These are phyloP conservation scores for Calameuta idolon DNA, from an alignment of 2,888 invertebrate genomes.

Conservation along the genomic window DNA sequence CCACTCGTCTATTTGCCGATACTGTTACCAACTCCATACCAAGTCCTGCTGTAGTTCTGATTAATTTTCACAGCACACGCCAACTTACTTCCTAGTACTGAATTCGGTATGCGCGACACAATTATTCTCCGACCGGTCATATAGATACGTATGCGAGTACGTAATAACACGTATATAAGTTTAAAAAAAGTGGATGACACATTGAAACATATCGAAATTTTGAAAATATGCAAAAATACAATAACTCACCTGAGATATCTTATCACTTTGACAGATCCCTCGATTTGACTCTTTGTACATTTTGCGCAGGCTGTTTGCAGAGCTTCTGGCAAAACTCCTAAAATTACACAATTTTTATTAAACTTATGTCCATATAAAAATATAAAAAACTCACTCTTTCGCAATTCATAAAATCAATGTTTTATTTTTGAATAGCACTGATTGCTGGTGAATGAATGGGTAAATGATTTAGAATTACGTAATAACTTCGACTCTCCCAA, in stretches of 20 bases:
- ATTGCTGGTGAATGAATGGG: neutral
- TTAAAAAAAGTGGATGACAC: neutral
- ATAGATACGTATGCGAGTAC: neutral
- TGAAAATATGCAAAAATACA: neutral
- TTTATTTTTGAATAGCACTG: neutral
- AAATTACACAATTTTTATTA: neutral
- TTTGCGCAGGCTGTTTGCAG: slow-evolving; percentile 47
- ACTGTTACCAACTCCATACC: neutral
- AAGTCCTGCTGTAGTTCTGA: neutral
- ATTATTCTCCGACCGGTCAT: neutral
- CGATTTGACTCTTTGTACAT: slow-evolving; percentile 47
- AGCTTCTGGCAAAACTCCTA: slow-evolving; percentile 50
- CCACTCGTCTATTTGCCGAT: neutral
- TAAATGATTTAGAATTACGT: neutral
- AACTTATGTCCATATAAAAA: neutral
- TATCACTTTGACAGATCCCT: slow-evolving; percentile 47
- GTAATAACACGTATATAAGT: neutral
- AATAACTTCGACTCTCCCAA: neutral
- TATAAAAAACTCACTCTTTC: neutral
- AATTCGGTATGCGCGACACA: slow-evolving; percentile 1
- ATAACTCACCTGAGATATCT: slow-evolving; percentile 43
- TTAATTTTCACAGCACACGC: slow-evolving; percentile 4
- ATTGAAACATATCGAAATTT: slow-evolving; percentile 3
- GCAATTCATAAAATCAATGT: neutral
- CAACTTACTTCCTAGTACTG: neutral